Conservation (phyloP, 2,888 invertebrate genomes). For the Bombylius discolor region DNA sequence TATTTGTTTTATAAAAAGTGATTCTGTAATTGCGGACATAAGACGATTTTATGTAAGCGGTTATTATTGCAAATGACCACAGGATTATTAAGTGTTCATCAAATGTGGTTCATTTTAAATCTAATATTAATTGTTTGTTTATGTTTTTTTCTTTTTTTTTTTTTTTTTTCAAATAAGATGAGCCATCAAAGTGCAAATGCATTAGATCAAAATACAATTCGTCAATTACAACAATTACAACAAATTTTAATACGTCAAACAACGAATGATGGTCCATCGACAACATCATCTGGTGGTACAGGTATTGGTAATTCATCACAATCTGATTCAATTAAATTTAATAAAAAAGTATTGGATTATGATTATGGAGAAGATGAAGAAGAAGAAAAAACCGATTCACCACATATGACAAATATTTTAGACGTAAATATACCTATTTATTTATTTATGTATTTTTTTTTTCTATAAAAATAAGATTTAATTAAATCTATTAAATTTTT, state of each 20-base stretch:
- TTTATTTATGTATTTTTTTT: constrained; percentile 3
- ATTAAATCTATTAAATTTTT: constrained; percentile 3
- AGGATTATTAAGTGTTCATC: too few species aligned
- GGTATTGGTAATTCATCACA: constrained; percentile 8
- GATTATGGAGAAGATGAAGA: constrained; percentile 90
- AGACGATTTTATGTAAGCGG: too few species aligned
- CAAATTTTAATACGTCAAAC: constrained; percentile 40
- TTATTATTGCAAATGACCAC: too few species aligned
- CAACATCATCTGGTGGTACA: constrained; percentile 9
- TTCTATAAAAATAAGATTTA: constrained; percentile 2
- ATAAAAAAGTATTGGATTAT: constrained; percentile 74
- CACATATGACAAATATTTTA: constrained; percentile 18
- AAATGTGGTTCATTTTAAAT: too few species aligned
- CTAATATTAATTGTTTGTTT: too few species aligned
- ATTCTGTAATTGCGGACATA: too few species aligned
- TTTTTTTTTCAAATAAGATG: constrained; percentile 15
- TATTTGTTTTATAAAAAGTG: too few species aligned
- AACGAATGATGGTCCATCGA: constrained; percentile 14
- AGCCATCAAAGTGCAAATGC: constrained; percentile 29
- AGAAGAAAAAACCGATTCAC: constrained; percentile 39
- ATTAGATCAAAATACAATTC: constrained; percentile 24
- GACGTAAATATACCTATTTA: constrained; percentile 15
- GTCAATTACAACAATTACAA: constrained; percentile 50
- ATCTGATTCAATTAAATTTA: constrained; percentile 51
- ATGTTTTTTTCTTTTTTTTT: too few species aligned